A percentile compares a stretch with the other conserved stretches of the same genome.
phyloP scores from a whole-genome alignment of 2,888 invertebrate species.

The Spilosoma lubricipeda region DNA sequence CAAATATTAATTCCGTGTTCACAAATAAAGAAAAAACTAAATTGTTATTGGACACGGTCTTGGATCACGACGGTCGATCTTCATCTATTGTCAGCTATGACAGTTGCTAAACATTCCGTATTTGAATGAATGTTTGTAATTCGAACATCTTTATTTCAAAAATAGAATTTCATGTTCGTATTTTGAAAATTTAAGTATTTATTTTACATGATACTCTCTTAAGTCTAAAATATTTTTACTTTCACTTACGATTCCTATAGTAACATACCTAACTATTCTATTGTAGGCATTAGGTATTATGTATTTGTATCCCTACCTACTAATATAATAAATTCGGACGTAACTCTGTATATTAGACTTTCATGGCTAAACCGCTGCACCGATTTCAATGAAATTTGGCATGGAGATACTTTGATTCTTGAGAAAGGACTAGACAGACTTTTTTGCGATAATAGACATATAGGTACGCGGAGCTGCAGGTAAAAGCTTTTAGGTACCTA shows the following conservation, averaged over 20 bases:
- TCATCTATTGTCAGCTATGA: constrained; percentile 68
- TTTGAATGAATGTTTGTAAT: constrained; percentile 63
- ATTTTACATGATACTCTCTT: not conserved
- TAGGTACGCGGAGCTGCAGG: no score
- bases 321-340: no score
- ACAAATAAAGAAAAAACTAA: constrained; percentile 56
- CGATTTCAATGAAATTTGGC: no score
- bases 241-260: not conserved
- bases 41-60: constrained; percentile 73
- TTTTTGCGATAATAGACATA: no score
- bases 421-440: no score
- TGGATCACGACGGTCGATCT: constrained; percentile 60
- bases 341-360: no score
- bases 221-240: not conserved
- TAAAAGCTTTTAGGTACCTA: no score
- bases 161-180: constrained; percentile 31
- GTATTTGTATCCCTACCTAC: no score
- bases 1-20: constrained; percentile 59
- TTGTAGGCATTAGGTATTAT: no score
- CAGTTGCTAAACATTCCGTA: constrained; percentile 74
- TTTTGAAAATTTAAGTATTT: constrained; percentile 21
- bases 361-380: no score
- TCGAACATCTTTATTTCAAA: constrained; percentile 70
- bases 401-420: no score
- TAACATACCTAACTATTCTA: not conserved